Conservation (phyloP, 23 tunicate species). For the Clavelina lepadiformis region DNA sequence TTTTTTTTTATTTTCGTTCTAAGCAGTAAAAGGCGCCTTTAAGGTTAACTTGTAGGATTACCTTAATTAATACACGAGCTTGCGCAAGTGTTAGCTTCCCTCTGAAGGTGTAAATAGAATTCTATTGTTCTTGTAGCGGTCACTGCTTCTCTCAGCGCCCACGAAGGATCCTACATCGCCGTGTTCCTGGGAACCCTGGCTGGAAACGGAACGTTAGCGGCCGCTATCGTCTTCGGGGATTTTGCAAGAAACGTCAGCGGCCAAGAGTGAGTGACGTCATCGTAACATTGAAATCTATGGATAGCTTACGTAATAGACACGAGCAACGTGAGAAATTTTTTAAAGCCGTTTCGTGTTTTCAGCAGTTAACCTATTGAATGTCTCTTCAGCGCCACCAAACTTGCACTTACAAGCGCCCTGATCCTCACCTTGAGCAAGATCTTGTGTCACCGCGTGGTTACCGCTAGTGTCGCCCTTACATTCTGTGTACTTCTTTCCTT, state of each 20-base stretch:
- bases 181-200: constrained; percentile 73
- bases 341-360: neutral
- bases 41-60: no score
- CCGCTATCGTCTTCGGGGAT: constrained; percentile 66
- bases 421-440: constrained; percentile 9
- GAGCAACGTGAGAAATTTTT: no score
- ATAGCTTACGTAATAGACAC: no score
- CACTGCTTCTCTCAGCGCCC: constrained; percentile 32
- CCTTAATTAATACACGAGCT: no score
- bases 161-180: constrained; percentile 72
- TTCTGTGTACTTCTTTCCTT: constrained; percentile 1
- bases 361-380: neutral
- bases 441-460: neutral
- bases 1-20: no score
- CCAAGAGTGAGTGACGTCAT: constrained; percentile 26
- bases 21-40: no score
- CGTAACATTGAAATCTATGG: no score
- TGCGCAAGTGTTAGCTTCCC: no score
- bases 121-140: constrained; percentile 38
- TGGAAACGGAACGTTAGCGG: constrained; percentile 55
- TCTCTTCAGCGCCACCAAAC: constrained; percentile 1
- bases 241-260: constrained; percentile 49
- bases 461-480: constrained; percentile 6
- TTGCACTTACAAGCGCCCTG: constrained; percentile 13
- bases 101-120: no score